Evolutionary conservation across 2,797 vertebrate genomes (phyloP).

Genomic region (Lepilemur septentrionalis): DNA sequence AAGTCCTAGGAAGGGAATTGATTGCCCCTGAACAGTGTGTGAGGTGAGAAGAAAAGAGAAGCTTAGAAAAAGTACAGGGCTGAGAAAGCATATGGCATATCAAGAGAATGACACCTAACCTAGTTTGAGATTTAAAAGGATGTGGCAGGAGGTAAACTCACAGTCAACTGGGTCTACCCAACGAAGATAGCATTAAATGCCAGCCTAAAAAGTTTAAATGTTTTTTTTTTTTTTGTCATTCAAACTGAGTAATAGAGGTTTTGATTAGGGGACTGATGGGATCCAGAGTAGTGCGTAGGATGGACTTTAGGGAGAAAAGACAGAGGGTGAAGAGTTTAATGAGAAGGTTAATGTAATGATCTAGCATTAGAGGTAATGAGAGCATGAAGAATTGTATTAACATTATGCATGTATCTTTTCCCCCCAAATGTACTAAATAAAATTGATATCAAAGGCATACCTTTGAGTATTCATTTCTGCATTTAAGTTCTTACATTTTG

Average conservation of each 20-base stretch:
- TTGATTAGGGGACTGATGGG: neutral
- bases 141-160: neutral
- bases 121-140: neutral
- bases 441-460: neutral
- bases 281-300: neutral
- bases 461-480: constrained; percentile 4
- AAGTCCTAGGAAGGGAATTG: neutral
- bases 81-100: neutral
- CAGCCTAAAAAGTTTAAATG: neutral
- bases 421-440: neutral
- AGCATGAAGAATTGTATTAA: neutral
- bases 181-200: neutral
- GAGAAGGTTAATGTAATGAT: neutral
- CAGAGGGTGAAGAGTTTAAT: neutral
- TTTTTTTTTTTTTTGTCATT: neutral
- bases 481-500: constrained; percentile 11
- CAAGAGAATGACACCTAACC: neutral
- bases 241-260: neutral
- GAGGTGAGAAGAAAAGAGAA: neutral
- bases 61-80: neutral
- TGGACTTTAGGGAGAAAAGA: neutral
- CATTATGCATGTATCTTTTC: neutral
- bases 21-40: neutral
- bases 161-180: neutral
- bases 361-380: neutral